Percentiles rank a stretch among this genome's conserved stretches.
These are phyloP conservation scores for Pseudochirops corinnae DNA, from an alignment of 2,797 vertebrate species.

Conservation along the genomic window DNA sequence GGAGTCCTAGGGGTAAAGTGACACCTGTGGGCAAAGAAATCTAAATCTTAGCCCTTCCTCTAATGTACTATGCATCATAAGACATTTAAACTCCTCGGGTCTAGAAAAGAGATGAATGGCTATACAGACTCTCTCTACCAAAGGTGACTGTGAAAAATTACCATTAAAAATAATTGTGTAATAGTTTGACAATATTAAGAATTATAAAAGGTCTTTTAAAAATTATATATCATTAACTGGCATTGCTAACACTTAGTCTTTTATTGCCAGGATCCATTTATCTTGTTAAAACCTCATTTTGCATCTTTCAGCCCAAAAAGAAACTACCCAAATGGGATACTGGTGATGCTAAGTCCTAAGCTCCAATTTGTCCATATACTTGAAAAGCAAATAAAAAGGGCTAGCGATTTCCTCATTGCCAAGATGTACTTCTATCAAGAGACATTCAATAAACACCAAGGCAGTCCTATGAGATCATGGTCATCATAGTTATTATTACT, in stretches of 20 bases:
- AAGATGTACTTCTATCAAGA: conserved; percentile 14
- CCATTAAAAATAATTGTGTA: conserved; percentile 48
- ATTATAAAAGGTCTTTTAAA: conserved; percentile 21
- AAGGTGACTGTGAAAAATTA: conserved; percentile 16
- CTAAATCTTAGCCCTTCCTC: neutral
- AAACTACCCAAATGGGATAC: conserved; percentile 17
- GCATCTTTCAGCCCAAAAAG: conserved; percentile 26
- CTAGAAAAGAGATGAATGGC: conserved; percentile 42
- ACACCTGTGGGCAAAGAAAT: neutral
- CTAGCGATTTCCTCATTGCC: conserved; percentile 5
- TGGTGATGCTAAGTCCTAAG: conserved; percentile 33
- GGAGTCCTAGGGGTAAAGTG: conserved; percentile 23
- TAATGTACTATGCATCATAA: neutral
- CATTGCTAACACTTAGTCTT: conserved; percentile 20
- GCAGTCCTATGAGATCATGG: conserved; percentile 27
- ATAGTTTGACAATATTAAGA: conserved; percentile 41
- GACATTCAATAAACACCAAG: conserved; percentile 31
- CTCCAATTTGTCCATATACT: neutral
- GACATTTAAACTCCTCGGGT: conserved; percentile 21
- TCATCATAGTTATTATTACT: neutral
- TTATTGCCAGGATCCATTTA: conserved; percentile 37
- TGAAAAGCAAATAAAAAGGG: conserved; percentile 43
- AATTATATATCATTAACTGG: conserved; percentile 32
- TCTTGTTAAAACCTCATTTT: conserved; percentile 38
- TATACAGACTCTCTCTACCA: conserved; percentile 1